A percentile compares a stretch with the other conserved stretches of the same genome.
Conservation (phyloP, 2,797 vertebrate species). For the Tapera naevia region DNA sequence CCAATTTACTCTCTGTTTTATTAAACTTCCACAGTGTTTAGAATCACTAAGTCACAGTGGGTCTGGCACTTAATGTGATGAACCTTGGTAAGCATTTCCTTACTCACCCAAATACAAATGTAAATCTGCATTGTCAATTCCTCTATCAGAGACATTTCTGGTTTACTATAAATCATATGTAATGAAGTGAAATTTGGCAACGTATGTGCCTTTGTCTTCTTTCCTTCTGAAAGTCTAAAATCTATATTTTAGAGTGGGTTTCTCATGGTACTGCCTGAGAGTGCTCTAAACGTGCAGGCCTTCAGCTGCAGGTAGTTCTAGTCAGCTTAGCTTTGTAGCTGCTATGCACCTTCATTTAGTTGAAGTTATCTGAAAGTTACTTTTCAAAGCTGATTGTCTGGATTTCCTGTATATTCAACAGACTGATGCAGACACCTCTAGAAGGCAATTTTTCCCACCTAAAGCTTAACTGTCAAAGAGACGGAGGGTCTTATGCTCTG, state of each 20-base stretch:
- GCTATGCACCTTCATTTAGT: background rate
- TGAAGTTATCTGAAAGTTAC: background rate
- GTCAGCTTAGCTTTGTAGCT: background rate
- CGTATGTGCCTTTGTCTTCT: background rate
- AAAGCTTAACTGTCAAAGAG: background rate
- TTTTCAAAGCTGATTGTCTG: background rate
- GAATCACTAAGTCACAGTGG: slow-evolving; percentile 46
- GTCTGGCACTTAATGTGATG: slow-evolving; percentile 23
- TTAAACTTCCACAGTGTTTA: slow-evolving; percentile 59
- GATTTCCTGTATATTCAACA: background rate
- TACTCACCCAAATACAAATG: background rate
- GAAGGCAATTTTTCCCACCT: background rate
- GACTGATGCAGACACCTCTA: background rate
- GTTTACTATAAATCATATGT: background rate
- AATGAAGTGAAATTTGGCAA: slow-evolving; percentile 18
- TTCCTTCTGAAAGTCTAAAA: background rate
- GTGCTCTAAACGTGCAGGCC: background rate
- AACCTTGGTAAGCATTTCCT: slow-evolving; percentile 11
- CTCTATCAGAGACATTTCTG: background rate
- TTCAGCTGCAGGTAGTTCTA: background rate
- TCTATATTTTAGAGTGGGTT: background rate
- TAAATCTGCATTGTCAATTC: background rate
- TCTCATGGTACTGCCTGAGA: background rate
- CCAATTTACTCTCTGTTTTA: slow-evolving; percentile 59
- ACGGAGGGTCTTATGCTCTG: background rate